These are phyloP conservation scores for Myopa tessellatipennis DNA, from an alignment of 2,888 invertebrate genomes.

Conservation along the genomic window DNA sequence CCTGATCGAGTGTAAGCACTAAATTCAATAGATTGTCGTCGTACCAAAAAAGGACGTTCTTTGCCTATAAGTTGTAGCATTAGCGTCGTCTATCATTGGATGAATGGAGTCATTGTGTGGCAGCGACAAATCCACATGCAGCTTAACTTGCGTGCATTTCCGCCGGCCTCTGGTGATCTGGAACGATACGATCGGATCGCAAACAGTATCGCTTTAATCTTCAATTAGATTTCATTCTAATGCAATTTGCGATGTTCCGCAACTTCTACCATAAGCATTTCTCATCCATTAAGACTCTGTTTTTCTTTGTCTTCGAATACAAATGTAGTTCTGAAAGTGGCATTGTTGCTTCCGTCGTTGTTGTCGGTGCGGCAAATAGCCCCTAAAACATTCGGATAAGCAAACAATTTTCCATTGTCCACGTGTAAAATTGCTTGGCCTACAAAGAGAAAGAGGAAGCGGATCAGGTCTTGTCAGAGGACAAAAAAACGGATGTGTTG, in stretches of 20 bases:
- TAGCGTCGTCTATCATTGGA: not conserved
- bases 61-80: too few relatives aligned
- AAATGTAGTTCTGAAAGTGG: conserved; percentile 45
- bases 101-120: not conserved
- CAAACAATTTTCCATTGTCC: conserved; percentile 56
- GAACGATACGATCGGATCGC: conserved; percentile 32
- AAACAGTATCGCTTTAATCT: conserved; percentile 56
- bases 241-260: conserved; percentile 56
- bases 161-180: not conserved
- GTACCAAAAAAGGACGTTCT: too few relatives aligned
- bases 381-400: conserved; percentile 61
- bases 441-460: conserved; percentile 39
- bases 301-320: conserved; percentile 41
- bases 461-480: conserved; percentile 51
- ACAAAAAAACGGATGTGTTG: conserved; percentile 61
- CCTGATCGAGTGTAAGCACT: too few relatives aligned
- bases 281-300: conserved; percentile 24
- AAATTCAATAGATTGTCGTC: too few relatives aligned
- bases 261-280: conserved; percentile 14
- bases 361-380: conserved; percentile 57
- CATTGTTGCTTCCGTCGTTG: conserved; percentile 30
- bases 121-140: not conserved
- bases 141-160: conserved; percentile 12
- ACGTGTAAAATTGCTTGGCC: conserved; percentile 42
- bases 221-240: conserved; percentile 64